phyloP scores from a whole-genome alignment of 2,888 invertebrate species.

The Schizaphis graminum region DNA sequence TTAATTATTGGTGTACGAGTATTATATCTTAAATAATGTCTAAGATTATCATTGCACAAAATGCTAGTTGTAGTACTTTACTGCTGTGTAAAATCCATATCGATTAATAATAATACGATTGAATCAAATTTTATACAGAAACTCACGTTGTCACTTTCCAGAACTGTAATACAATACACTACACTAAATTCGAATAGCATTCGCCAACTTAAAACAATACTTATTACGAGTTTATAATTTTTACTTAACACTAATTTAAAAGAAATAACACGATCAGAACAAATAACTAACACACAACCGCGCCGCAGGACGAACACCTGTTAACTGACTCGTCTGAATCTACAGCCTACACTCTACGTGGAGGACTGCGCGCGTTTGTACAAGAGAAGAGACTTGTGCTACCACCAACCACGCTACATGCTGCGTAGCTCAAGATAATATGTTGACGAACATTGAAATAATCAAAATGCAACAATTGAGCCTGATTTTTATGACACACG shows the following conservation, averaged over 20 bases:
- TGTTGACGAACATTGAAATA: neutral
- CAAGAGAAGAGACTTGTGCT: conserved; percentile 29
- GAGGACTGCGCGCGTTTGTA: conserved; percentile 33
- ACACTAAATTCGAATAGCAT: neutral
- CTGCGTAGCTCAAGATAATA: neutral
- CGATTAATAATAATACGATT: neutral
- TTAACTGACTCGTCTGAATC: conserved; percentile 16
- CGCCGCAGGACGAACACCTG: conserved; percentile 60
- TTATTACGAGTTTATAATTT: neutral
- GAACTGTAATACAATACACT: neutral
- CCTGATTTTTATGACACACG: neutral
- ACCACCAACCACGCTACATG: neutral
- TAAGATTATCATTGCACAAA: neutral
- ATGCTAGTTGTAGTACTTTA: too few species aligned
- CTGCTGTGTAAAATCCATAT: neutral
- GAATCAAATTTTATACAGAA: neutral
- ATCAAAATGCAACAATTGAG: neutral
- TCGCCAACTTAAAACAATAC: neutral
- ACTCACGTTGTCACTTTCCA: conserved; percentile 17
- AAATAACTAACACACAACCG: conserved; percentile 6
- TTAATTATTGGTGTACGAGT: neutral
- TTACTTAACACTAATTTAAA: conserved; percentile 7
- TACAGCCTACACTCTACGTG: neutral
- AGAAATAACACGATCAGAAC: conserved; percentile 12
- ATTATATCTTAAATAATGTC: neutral